Conservation (phyloP, 2,888 invertebrate genomes). For the Drosophila mimica region DNA sequence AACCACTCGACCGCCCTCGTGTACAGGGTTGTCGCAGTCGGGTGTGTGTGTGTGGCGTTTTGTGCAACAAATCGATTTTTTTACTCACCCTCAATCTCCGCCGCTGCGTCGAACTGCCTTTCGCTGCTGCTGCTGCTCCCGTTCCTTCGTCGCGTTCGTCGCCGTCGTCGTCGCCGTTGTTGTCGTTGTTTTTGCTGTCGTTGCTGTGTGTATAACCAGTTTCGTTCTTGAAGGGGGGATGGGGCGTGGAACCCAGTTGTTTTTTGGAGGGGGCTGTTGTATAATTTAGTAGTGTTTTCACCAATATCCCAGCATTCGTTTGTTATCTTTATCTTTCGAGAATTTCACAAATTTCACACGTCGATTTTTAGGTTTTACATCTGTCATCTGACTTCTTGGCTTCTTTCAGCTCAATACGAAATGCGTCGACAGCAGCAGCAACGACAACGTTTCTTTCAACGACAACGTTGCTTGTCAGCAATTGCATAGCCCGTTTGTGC, state of each 20-base stretch:
- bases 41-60: slow-evolving; percentile 58
- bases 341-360: slow-evolving; percentile 63
- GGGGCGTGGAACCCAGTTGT: slow-evolving; percentile 40
- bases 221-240: slow-evolving; percentile 61
- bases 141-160: slow-evolving; percentile 51
- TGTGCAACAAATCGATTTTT: slow-evolving; percentile 81
- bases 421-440: slow-evolving; percentile 59
- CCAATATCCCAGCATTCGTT: slow-evolving; percentile 49
- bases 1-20: slow-evolving; percentile 60
- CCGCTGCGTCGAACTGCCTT: slow-evolving; percentile 67
- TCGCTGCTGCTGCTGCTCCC: slow-evolving; percentile 64
- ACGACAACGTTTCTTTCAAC: slow-evolving; percentile 35
- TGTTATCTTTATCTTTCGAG: slow-evolving; percentile 50
- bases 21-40: slow-evolving; percentile 57
- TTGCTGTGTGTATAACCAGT: slow-evolving; percentile 77
- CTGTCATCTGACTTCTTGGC: slow-evolving; percentile 55
- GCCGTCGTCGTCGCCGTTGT: slow-evolving; percentile 45
- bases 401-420: slow-evolving; percentile 55
- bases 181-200: slow-evolving; percentile 41
- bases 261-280: slow-evolving; percentile 53
- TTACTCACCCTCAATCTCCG: slow-evolving; percentile 75
- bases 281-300: slow-evolving; percentile 69
- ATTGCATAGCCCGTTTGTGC: slow-evolving; percentile 48
- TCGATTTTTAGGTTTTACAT: slow-evolving; percentile 58
- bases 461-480: slow-evolving; percentile 19